These are phyloP conservation scores for Camponotus pennsylvanicus DNA, from an alignment of 1,140 invertebrate species.

Conservation along the genomic window DNA sequence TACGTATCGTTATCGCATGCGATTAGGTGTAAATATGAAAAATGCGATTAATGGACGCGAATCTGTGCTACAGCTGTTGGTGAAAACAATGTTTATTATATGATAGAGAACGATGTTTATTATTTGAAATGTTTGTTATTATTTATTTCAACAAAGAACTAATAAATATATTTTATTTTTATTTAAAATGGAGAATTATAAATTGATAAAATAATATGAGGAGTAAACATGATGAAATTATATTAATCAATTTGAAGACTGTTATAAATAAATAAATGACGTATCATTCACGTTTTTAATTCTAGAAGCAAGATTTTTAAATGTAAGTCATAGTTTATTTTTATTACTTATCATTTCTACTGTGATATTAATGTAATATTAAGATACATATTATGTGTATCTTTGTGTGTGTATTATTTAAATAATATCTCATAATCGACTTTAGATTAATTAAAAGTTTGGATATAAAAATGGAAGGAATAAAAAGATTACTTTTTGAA, in stretches of 20 bases:
- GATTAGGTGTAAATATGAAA: constrained; percentile 19
- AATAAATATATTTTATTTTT: background rate
- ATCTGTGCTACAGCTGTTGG: background rate
- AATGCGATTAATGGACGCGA: background rate
- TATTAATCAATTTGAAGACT: background rate
- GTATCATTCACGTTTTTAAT: background rate
- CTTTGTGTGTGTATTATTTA: too few relatives aligned
- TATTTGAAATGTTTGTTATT: too few relatives aligned
- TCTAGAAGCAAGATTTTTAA: background rate
- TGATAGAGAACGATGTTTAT: too few relatives aligned
- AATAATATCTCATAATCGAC: background rate
- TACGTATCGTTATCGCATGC: constrained; percentile 7
- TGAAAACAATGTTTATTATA: background rate
- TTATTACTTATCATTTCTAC: background rate
- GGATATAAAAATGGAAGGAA: background rate
- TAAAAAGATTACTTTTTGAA: background rate
- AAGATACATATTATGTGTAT: background rate
- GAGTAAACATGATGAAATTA: background rate
- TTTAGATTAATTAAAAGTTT: background rate
- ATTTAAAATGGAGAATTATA: background rate
- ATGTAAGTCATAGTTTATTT: background rate
- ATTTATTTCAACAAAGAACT: too few relatives aligned
- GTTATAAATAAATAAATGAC: background rate
- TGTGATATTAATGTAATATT: background rate
- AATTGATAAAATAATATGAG: too few relatives aligned